phyloP scores from a whole-genome alignment of 2,888 invertebrate species.

The Heteropelma amictum region DNA sequence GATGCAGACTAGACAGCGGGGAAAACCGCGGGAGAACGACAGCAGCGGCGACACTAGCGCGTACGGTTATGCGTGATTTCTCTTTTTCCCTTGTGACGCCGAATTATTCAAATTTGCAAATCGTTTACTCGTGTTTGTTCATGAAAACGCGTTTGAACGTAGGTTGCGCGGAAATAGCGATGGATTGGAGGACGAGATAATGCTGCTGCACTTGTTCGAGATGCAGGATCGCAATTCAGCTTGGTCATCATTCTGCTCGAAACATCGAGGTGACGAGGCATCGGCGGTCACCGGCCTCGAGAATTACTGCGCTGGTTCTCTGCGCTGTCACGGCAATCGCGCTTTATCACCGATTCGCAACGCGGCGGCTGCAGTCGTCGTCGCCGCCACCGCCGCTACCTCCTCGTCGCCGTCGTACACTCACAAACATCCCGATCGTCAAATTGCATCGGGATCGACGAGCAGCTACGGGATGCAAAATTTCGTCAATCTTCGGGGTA shows the following conservation, averaged over 20 bases:
- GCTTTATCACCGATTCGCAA: no score
- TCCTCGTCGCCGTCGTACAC: constrained; percentile 51
- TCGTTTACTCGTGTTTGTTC: constrained; percentile 21
- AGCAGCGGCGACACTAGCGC: constrained; percentile 61
- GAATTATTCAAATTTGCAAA: no score
- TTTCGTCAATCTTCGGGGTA: no score
- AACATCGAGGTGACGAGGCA: constrained; percentile 66
- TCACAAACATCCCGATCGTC: constrained; percentile 67
- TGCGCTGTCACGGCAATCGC: constrained; percentile 55
- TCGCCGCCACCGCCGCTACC: no score
- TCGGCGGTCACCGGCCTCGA: constrained; percentile 49
- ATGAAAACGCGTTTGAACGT: background rate
- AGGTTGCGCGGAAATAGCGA: constrained; percentile 62
- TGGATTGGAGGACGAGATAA: constrained; percentile 80
- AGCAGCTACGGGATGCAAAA: constrained; percentile 50
- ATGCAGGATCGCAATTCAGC: constrained; percentile 76
- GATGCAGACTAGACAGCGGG: constrained; percentile 67
- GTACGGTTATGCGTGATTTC: no score
- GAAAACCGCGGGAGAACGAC: constrained; percentile 56
- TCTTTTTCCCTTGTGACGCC: no score
- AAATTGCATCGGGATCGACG: constrained; percentile 46
- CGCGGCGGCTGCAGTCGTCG: no score
- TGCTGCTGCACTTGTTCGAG: constrained; percentile 81
- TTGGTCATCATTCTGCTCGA: constrained; percentile 69
- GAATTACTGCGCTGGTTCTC: constrained; percentile 63